Percentiles rank a stretch among this genome's conserved stretches.
phyloP scores from a whole-genome alignment of 2,888 invertebrate genomes.

The Carpatolechia fugitivella region DNA sequence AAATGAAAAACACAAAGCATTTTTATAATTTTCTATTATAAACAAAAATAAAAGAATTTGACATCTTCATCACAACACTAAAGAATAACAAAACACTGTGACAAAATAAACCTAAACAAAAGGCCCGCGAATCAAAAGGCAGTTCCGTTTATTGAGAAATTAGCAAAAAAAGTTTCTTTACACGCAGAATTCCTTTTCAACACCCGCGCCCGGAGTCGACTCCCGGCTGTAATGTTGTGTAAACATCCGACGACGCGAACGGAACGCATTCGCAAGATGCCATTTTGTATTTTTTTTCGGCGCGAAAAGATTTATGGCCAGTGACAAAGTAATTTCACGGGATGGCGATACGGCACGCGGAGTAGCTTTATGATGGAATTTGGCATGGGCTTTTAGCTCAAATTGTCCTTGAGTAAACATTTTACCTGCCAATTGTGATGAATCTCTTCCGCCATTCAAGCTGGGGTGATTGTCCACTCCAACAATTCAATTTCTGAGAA shows the following conservation, averaged over 20 bases:
- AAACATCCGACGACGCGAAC: constrained; percentile 61
- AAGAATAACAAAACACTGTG: constrained; percentile 21
- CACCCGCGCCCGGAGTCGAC: too few relatives aligned
- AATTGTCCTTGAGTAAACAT: constrained; percentile 70
- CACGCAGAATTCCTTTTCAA: constrained; percentile 12
- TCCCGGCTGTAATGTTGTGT: constrained; percentile 59
- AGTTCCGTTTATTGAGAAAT: constrained; percentile 42
- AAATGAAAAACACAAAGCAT: too few relatives aligned
- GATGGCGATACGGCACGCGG: constrained; percentile 57
- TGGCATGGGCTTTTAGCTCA: constrained; percentile 66
- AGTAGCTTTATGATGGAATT: constrained; percentile 60
- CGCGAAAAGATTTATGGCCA: constrained; percentile 69
- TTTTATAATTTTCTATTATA: background rate
- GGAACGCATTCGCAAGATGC: constrained; percentile 51
- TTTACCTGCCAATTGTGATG: constrained; percentile 73
- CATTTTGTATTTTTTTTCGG: constrained; percentile 51
- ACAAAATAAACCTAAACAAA: constrained; percentile 29
- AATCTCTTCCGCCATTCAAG: constrained; percentile 55
- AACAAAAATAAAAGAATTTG: constrained; percentile 28
- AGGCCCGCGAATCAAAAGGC: constrained; percentile 36
- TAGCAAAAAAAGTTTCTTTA: constrained; percentile 45
- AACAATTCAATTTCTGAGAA: constrained; percentile 67
- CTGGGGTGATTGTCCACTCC: constrained; percentile 38
- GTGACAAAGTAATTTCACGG: constrained; percentile 77
- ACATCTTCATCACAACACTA: constrained; percentile 35